Base-by-base conservation (phyloP, 2,888 invertebrate species). In the Sesamia inferens region DNA sequence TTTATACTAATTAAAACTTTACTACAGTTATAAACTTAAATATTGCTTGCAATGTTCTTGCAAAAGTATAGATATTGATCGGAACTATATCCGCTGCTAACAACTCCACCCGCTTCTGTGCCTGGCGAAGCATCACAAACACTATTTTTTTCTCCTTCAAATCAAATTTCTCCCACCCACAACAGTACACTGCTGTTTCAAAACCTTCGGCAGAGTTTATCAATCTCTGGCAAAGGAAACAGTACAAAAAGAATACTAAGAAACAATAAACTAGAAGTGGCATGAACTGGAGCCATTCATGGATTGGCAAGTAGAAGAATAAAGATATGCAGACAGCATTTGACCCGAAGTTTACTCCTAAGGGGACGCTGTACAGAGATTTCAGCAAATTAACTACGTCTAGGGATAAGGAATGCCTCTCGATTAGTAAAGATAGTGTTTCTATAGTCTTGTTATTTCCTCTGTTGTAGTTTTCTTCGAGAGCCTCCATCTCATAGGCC, bases 161-260 rank as follows among this genome's bases (percentile, higher is more conserved):
- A 24, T 88, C 87, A 63, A 95, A 95, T 6, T 92, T 93, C 79
- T 96, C 95, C 96, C 96, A 96, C 0, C 95, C 95, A 78, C 96
- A 95, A 61, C 92, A 87, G 72, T 95, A 95, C 0, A 95, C 91
- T 0, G 94, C 89, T 5, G 78, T 89, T 76, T 93, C 94, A 59
- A 94, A 96, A 5, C 76, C 71, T 76, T 94, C 93, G 0, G 95
- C 90, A 6, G 94, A 92, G 74, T 94, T 92, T 5, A 92, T 92
- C 76, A 95, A 78, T 42, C 88, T 87, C 78, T 96, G 96, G 78
- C 95, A 91, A 0, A 95, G 87, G 55, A 91, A 93, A 80, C 95
- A 95, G 75, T 95, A 96, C 22, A 95, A 81, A 75, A 95, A 95
- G 79, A 94, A 95, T 0, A 92, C 90, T 1, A 92, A 58, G 70